These are phyloP conservation scores for Vulpes ferrilata DNA, from an alignment of 2,113 vertebrate species.

Conservation along the genomic window DNA sequence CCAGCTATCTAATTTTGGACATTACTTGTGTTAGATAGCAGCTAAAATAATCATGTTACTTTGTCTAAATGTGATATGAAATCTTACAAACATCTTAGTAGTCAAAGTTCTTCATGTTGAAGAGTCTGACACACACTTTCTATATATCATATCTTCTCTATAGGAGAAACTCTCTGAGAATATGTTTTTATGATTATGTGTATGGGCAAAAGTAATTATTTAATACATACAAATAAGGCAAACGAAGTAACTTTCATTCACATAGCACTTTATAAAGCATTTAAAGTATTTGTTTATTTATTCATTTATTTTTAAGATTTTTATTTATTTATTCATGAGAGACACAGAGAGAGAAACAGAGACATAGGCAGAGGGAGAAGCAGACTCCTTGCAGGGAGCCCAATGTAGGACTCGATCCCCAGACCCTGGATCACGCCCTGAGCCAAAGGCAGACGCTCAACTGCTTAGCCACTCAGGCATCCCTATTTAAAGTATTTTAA, in stretches of 20 bases:
- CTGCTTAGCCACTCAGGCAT: too few relatives aligned
- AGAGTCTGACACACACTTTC: neutral
- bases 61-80: neutral
- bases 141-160: neutral
- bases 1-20: neutral
- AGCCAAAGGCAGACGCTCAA: too few relatives aligned
- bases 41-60: neutral
- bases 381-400: too few relatives aligned
- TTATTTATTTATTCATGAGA: too few relatives aligned
- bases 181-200: neutral
- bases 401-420: too few relatives aligned
- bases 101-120: neutral
- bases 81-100: neutral
- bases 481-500: neutral
- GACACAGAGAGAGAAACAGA: too few relatives aligned
- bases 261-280: neutral
- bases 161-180: neutral
- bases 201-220: neutral
- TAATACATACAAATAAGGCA: neutral
- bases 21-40: neutral
- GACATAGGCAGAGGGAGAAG: too few relatives aligned
- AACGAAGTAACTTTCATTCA: neutral
- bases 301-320: too few relatives aligned
- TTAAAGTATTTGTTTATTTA: neutral
- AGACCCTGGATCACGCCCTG: too few relatives aligned